Conservation (phyloP, 2,888 invertebrate genomes). For the Hedychridium roseum region DNA sequence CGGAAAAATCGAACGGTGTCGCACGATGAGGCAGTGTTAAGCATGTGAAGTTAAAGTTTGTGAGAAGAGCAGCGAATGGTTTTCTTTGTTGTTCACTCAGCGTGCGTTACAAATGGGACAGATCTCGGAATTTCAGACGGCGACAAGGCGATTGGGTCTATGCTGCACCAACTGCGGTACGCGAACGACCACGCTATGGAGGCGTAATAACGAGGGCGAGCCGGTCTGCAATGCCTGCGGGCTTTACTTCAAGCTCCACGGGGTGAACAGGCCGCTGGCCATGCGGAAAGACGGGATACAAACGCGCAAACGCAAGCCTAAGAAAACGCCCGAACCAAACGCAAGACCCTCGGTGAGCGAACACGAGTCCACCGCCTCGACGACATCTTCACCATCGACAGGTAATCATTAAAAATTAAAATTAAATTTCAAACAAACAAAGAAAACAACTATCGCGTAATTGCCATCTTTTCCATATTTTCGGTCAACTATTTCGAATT, state of each 20-base stretch:
- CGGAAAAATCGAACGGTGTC: too few relatives aligned
- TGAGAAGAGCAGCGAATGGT: too few relatives aligned
- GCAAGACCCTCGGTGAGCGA: conserved; percentile 48
- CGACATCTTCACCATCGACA: conserved; percentile 55
- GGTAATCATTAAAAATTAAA: conserved; percentile 33
- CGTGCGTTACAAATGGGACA: conserved; percentile 62
- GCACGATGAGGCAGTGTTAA: too few relatives aligned
- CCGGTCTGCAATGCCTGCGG: conserved; percentile 99
- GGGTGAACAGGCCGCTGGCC: conserved; percentile 88
- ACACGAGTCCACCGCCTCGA: conserved; percentile 50
- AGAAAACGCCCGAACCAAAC: conserved; percentile 72
- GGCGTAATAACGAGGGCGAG: conserved; percentile 97
- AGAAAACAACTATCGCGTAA: too few relatives aligned
- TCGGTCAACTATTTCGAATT: too few relatives aligned
- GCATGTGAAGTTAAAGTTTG: too few relatives aligned
- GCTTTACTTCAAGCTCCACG: conserved; percentile 94
- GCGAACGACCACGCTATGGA: conserved; percentile 96
- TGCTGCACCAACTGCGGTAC: conserved; percentile 98
- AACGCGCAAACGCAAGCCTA: conserved; percentile 93
- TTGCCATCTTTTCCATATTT: not conserved
- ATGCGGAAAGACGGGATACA: conserved; percentile 98
- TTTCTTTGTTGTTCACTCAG: too few relatives aligned
- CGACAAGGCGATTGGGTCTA: conserved; percentile 86
- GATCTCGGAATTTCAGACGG: conserved; percentile 72
- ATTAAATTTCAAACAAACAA: too few relatives aligned